A percentile compares a stretch with the other conserved stretches of the same genome.
phyloP scores from a whole-genome alignment of 2,113 vertebrate genomes.

The Erythrolamprus reginae region DNA sequence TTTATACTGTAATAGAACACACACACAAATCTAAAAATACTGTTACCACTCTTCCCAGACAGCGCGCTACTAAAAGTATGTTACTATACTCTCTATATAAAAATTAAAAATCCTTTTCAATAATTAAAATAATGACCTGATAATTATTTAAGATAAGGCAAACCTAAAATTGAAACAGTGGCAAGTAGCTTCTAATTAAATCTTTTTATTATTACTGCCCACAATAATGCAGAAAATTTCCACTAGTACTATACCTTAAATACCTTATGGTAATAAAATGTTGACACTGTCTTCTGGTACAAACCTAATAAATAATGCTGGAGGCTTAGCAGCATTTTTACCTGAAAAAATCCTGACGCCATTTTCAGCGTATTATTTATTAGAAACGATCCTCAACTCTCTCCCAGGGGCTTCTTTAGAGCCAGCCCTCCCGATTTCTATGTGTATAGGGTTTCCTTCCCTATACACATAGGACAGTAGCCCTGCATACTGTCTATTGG shows the following conservation, averaged over 20 bases:
- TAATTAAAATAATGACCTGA: not conserved
- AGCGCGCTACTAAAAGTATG: constrained; percentile 24
- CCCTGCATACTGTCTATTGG: not conserved
- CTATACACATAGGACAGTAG: too few species aligned
- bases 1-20: not conserved
- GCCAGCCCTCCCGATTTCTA: not conserved
- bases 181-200: not conserved
- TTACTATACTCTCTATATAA: constrained; percentile 23
- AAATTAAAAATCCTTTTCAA: constrained; percentile 10
- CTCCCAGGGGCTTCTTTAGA: not conserved
- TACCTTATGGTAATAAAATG: not conserved
- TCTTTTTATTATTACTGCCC: not conserved
- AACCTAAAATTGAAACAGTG: not conserved
- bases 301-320: not conserved
- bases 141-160: not conserved
- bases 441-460: not conserved
- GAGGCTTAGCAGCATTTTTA: not conserved
- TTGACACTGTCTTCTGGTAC: not conserved
- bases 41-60: not conserved
- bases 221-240: not conserved
- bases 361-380: not conserved
- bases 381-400: not conserved
- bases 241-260: not conserved
- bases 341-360: not conserved
- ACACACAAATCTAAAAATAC: not conserved